Evolutionary conservation across 1,140 invertebrate genomes (phyloP).

Genomic region (Heliconius eleuchia): DNA sequence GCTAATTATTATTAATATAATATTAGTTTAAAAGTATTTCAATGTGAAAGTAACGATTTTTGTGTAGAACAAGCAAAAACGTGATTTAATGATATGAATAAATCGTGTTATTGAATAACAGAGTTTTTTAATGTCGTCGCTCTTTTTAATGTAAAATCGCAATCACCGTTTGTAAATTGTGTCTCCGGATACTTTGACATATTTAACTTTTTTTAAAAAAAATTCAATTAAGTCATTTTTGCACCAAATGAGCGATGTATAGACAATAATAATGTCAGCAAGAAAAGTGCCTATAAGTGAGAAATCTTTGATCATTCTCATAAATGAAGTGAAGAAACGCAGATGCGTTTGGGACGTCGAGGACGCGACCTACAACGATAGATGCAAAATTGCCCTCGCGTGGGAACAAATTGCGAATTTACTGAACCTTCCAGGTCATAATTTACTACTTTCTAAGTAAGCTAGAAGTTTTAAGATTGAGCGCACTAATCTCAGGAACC

Average conservation of each 20-base stretch:
- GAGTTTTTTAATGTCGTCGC: no score
- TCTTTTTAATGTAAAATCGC: no score
- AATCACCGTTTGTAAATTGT: no score
- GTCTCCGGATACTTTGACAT: no score
- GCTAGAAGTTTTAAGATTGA: no score
- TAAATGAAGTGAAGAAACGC: constrained; percentile 47
- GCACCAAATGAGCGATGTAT: neutral
- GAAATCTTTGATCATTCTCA: constrained; percentile 31
- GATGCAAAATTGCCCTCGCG: constrained; percentile 21
- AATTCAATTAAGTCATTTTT: no score
- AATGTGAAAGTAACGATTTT: neutral
- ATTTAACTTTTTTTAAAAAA: no score
- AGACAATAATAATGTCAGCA: constrained; percentile 37
- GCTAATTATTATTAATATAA: neutral
- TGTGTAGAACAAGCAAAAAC: neutral
- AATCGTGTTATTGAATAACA: no score
- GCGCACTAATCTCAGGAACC: no score
- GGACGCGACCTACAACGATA: constrained; percentile 47
- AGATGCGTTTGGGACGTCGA: constrained; percentile 54
- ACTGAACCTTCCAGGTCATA: constrained; percentile 43
- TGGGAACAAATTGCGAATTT: constrained; percentile 47
- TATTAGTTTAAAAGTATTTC: neutral
- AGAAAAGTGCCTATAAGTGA: constrained; percentile 24
- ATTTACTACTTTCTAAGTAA: no score
- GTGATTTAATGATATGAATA: no score